These are phyloP conservation scores for Gila robusta DNA, from an alignment of 2,797 vertebrate species.

Conservation along the genomic window DNA sequence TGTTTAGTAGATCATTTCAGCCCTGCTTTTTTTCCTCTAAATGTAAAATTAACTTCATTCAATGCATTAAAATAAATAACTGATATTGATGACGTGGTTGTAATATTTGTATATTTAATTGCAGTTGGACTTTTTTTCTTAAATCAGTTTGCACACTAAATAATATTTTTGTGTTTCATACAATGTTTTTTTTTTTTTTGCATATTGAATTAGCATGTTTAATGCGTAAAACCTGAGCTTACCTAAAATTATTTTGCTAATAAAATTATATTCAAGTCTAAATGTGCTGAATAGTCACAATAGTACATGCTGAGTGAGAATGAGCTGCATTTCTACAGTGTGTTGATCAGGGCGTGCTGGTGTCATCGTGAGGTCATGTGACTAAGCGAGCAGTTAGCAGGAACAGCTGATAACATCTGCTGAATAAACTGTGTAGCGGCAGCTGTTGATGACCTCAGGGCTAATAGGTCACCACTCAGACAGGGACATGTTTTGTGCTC, in stretches of 20 bases:
- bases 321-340: background rate
- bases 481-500: conserved; percentile 2
- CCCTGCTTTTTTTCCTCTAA: background rate
- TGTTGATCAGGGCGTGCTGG: background rate
- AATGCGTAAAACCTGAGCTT: background rate
- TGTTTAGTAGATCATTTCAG: background rate
- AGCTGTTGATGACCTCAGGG: conserved; percentile 32
- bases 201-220: background rate
- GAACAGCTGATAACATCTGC: conserved; percentile 22
- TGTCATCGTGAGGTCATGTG: background rate
- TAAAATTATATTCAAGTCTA: too few relatives aligned
- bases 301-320: conserved; percentile 8
- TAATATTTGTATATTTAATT: background rate
- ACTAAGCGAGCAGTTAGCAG: background rate
- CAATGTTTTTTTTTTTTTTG: background rate
- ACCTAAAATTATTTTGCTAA: background rate
- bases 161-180: background rate
- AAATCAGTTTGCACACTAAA: background rate
- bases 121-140: background rate
- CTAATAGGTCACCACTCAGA: conserved; percentile 9
- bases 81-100: background rate
- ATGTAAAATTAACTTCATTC: background rate
- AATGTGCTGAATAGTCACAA: conserved; percentile 6
- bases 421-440: conserved; percentile 11
- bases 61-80: background rate